Evolutionary conservation across 2,888 invertebrate genomes (phyloP), one percentile per base, ranked within the genome.

Genomic region (Tinea semifulvella): DNA sequence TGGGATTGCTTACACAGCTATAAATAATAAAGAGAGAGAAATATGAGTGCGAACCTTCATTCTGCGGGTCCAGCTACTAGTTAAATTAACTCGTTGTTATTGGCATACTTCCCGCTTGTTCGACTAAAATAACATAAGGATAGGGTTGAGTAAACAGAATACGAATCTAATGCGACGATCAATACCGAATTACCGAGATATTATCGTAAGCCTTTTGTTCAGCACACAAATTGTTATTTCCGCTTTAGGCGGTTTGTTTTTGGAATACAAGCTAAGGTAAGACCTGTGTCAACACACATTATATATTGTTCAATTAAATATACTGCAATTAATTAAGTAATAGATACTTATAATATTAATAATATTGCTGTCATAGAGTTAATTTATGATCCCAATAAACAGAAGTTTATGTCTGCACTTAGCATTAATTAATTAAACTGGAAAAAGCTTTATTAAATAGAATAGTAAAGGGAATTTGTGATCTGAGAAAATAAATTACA

Each of bases 11-110:
- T 69, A 66, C 64, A 56, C 53, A 53, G 57, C 51, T 58, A 71
- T 75, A 67, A 72, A 76, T 76, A 69, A 72, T 61, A 72, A 76
- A 75, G 69, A 75, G 65, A 60, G 64, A 61, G 64, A 67, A 71
- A 71, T 73, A 70, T 69, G 64, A 67, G 64, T 65, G 59, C 59
- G 53, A 60, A 58, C 60, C 65, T 65, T 63, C 61, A 64, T 68
- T 67, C 65, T 65, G 62, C 44, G 27, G 18, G 42, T 42, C 36
- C 42, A 36, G 45, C 62, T 60, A 63, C 63, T 67, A 63, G 63
- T 62, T 60, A 73, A 73, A 74, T 74, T 73, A 74, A 72, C 65
- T 59, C 62, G 65, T 65, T 67, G 65, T 67, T 69, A 75, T 72
- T 75, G 73, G 74, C 74, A 68, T 64, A 61, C 59, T 64, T 74